Base-by-base conservation (phyloP, 2,888 invertebrate genomes). In the Noctua janthina region DNA sequence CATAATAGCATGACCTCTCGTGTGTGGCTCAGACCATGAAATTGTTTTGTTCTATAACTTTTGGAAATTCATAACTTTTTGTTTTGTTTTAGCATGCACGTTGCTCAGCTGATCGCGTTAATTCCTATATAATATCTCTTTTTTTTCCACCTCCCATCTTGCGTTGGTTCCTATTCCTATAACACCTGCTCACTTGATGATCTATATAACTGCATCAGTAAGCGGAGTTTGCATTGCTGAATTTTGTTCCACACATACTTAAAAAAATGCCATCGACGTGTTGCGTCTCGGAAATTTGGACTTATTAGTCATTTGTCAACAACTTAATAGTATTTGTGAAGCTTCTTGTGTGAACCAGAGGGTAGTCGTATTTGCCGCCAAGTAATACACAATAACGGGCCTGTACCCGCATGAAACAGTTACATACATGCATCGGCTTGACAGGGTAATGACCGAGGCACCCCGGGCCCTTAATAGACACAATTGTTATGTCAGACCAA, bases 381-480 rank as follows among this genome's bases (percentile, higher is more conserved):
- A 62, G 17, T 56, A 20, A 54, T 29, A 29, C 1, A 59, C 0
- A 43, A 54, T 5, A 23, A 49, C 2, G 3, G 23, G 8, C 7
- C 15, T n/a, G 3, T 15, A 10, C 11, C 43, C 17, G 11, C 66
- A 35, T 1, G 49, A 35, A 49, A 43, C 17, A 29, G 46, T 29
- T 15, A 15, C 23, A 29, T n/a, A 51, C 43, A 54, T 39, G 29
- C 23, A 56, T 64, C 8, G 56, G 20, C 70, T 78, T 64, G 43
- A 70, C 85, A 51, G 83, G 43, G 75, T 46, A 83, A 73, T 56
- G 75, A 73, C 56, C 75, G 49, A 64, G 64, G 20, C 35, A 64
- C 6, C 15, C 6, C 15, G 8, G 62, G 43, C 68, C 46, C 75
- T 72, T 54, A 29, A 67, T 51, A 15, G 11, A 23, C n/a, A 46